These are phyloP conservation scores for Cephus rjabovi DNA, from an alignment of 2,888 invertebrate genomes.

Conservation along the genomic window DNA sequence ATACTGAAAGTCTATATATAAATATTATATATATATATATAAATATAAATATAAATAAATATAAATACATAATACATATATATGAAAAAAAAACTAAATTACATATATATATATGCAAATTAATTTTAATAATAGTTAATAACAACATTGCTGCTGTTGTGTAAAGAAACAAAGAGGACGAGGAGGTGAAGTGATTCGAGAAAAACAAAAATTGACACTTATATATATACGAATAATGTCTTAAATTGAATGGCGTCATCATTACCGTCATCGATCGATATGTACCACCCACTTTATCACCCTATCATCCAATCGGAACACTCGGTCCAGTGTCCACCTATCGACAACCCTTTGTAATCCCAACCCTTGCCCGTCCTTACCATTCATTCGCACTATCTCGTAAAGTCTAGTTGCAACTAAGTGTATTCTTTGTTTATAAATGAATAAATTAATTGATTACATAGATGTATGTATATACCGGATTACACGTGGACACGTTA, in stretches of 20 bases:
- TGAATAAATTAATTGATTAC: constrained; percentile 39
- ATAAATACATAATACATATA: constrained; percentile 19
- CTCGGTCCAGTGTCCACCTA: background rate
- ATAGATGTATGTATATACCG: constrained; percentile 10
- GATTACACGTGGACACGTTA: background rate
- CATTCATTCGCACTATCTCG: constrained; percentile 41
- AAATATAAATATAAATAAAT: constrained; percentile 27
- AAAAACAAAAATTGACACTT: constrained; percentile 32
- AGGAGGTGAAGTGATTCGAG: constrained; percentile 27
- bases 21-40: constrained; percentile 47
- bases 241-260: constrained; percentile 44
- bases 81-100: constrained; percentile 38
- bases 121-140: constrained; percentile 51
- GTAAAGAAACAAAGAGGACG: constrained; percentile 39
- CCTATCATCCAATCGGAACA: constrained; percentile 9
- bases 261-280: constrained; percentile 39
- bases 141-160: constrained; percentile 45
- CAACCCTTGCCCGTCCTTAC: constrained; percentile 27
- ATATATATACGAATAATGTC: constrained; percentile 29
- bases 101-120: constrained; percentile 40
- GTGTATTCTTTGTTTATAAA: constrained; percentile 59
- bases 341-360: background rate
- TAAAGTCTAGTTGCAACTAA: constrained; percentile 43
- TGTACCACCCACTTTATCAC: constrained; percentile 29
- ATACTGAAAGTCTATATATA: constrained; percentile 59